Base-by-base conservation (phyloP, 2,888 invertebrate species). In the Chymomyza amoena region DNA sequence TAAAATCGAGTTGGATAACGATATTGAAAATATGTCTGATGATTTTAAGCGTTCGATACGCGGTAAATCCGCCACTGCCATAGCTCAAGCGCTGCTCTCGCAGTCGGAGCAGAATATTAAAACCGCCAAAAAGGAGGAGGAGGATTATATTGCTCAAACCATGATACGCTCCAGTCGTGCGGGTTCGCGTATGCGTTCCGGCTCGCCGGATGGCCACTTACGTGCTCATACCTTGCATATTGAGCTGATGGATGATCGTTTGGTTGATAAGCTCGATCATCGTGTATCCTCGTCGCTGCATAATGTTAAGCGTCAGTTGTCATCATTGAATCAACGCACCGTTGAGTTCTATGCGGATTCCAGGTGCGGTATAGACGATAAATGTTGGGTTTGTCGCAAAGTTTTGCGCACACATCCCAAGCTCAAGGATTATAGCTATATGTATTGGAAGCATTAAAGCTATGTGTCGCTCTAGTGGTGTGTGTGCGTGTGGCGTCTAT, bases 21-120 rank as follows among this genome's bases (percentile, higher is more conserved):
- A 89, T 90, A 93, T 89, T 74, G 92, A 93, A 80, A 75, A 79
- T 67, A 90, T 92, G 85, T 89, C 92, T 15, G 89, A 92, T 57
- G 93, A 93, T 78, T 93, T 93, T 76, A 93, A 92, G 81, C 90
- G 91, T 75, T 89, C 90, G 62, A 91, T 95, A 61, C 93, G 95
- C 83, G 96, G 96, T 63, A 96, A 95, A 93, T 96, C 96, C 3
- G 96, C 96, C 6, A 94, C 93, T 87, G 94, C 94, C 60, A 96
- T 96, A 72, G 95, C 94, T 77, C 93, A 93, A 73, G 94, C 94
- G 15, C 91, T 95, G 56, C 90, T 95, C 57, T 93, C 93, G 52
- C 94, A 95, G 80, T 94, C 93, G 72, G 89, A 91, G 77, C 92
- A 90, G 75, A 92, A 93, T 80, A 91, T 92, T 18, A 89, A 90